phyloP scores from a whole-genome alignment of 2,797 vertebrate species.

The Alfaro cultratus region DNA sequence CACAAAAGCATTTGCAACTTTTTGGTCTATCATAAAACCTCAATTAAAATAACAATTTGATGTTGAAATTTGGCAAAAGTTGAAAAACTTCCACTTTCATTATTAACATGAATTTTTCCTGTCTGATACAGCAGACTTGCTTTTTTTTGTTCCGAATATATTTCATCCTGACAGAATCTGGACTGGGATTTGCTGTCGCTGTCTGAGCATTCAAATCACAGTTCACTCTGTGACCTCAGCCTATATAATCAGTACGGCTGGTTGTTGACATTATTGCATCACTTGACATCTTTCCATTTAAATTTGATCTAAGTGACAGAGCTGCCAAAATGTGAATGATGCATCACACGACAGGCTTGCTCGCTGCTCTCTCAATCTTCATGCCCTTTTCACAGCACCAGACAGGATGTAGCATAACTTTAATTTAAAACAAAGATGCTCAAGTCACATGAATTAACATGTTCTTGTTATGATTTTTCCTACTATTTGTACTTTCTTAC shows the following conservation, averaged over 20 bases:
- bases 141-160: conserved; percentile 16
- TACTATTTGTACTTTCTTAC: background rate
- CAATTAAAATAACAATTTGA: background rate
- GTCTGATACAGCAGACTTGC: conserved; percentile 27
- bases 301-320: conserved; percentile 69
- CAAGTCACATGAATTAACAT: conserved; percentile 8
- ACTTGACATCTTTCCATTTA: conserved; percentile 55
- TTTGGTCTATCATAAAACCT: background rate
- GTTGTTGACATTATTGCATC: conserved; percentile 56
- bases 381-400: conserved; percentile 52
- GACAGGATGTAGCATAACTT: conserved; percentile 14
- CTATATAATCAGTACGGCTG: conserved; percentile 33
- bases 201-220: conserved; percentile 37
- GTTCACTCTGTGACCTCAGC: conserved; percentile 47
- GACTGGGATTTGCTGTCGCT: conserved; percentile 12
- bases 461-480: background rate
- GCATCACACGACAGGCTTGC: conserved; percentile 51
- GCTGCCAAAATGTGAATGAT: conserved; percentile 63
- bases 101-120: conserved; percentile 41
- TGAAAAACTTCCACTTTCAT: conserved; percentile 17
- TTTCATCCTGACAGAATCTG: conserved; percentile 37
- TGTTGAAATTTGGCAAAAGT: background rate
- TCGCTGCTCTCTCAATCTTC: conserved; percentile 55
- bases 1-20: background rate
- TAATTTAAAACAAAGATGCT: conserved; percentile 30